These are phyloP conservation scores for Dendrolimus punctatus DNA, from an alignment of 1,140 invertebrate genomes.

Conservation along the genomic window DNA sequence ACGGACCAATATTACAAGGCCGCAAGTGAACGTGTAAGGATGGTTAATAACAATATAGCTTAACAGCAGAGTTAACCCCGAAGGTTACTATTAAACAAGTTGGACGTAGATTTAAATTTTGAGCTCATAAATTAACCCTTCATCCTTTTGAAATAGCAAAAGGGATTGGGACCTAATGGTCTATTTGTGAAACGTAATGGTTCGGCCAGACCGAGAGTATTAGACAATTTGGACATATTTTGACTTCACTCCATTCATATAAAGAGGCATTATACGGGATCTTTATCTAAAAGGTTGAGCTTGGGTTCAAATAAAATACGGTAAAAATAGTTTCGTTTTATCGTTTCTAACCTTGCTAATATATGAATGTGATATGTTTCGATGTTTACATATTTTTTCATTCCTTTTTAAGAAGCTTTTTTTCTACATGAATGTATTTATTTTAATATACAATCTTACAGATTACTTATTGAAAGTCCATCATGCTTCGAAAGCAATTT, in stretches of 20 bases:
- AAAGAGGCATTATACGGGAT: conserved; percentile 23
- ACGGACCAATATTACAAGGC: conserved; percentile 9
- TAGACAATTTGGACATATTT: conserved; percentile 66
- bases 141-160: conserved; percentile 70
- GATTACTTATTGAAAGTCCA: too few relatives aligned
- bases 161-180: conserved; percentile 68
- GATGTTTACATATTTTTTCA: too few relatives aligned
- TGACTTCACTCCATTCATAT: conserved; percentile 48
- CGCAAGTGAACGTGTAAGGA: conserved; percentile 34
- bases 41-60: conserved; percentile 56
- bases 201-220: conserved; percentile 56
- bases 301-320: conserved; percentile 9
- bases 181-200: conserved; percentile 69
- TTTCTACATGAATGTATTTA: too few relatives aligned
- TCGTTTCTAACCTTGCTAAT: too few relatives aligned
- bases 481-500: too few relatives aligned
- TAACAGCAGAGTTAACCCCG: conserved; percentile 63
- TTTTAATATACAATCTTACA: too few relatives aligned
- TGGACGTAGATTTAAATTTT: conserved; percentile 71
- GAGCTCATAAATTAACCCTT: conserved; percentile 70
- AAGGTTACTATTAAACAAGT: conserved; percentile 60
- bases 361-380: too few relatives aligned
- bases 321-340: too few relatives aligned
- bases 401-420: too few relatives aligned
- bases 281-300: conserved; percentile 15